These are phyloP conservation scores for Gobius niger DNA, from an alignment of 2,113 vertebrate species.

Conservation along the genomic window DNA sequence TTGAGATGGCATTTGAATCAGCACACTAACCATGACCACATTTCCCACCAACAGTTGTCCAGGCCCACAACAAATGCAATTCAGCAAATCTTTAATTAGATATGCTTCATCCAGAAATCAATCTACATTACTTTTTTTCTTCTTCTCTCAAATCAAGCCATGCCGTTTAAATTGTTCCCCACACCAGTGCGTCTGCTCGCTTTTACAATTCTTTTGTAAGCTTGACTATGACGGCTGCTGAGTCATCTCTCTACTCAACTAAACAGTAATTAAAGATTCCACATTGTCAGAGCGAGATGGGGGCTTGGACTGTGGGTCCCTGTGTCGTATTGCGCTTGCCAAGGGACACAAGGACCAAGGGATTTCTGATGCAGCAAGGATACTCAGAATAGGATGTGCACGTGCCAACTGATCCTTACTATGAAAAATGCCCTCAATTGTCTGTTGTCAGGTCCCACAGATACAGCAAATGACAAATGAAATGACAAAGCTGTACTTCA, in stretches of 20 bases:
- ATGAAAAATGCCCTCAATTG: background rate
- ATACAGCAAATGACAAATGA: background rate
- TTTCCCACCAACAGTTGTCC: conserved; percentile 4
- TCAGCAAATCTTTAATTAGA: conserved; percentile 29
- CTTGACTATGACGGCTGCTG: conserved; percentile 30
- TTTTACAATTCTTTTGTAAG: conserved; percentile 7
- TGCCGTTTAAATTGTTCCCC: conserved; percentile 17
- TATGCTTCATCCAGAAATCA: conserved; percentile 10
- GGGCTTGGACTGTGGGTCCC: background rate
- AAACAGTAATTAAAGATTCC: conserved; percentile 23
- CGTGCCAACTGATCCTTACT: background rate
- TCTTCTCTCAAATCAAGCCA: conserved; percentile 1
- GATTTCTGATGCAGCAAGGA: background rate
- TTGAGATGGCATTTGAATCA: background rate
- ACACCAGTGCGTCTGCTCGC: conserved; percentile 8
- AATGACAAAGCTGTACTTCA: background rate
- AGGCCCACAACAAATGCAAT: background rate
- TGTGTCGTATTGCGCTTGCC: background rate
- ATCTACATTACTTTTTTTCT: conserved; percentile 1
- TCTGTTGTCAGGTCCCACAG: background rate
- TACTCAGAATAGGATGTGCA: background rate
- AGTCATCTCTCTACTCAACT: conserved; percentile 31
- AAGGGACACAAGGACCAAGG: background rate
- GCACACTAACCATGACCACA: background rate
- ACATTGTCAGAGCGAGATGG: background rate